phyloP scores from a whole-genome alignment of 37 sponge, comb jelly and placozoan species.

The Beroe forskalii region DNA sequence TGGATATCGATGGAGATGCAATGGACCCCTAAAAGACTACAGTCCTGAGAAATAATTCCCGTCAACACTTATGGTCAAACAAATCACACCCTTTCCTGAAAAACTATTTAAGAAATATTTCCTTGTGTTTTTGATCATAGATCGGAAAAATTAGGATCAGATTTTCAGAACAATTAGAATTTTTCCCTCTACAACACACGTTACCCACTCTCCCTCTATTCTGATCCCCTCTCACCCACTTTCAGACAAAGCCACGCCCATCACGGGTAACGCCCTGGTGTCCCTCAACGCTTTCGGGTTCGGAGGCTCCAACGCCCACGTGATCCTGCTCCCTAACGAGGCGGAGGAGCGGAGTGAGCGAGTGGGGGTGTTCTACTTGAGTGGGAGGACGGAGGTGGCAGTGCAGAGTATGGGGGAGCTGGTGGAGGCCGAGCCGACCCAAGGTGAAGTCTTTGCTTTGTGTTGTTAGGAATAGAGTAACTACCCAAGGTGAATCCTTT shows the following conservation, averaged over 20 bases:
- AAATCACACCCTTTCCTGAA: too few species aligned
- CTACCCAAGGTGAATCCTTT: too few species aligned
- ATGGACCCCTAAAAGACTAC: too few species aligned
- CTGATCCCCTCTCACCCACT: too few species aligned
- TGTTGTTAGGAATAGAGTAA: too few species aligned
- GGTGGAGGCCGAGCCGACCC: background rate
- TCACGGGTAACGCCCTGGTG: slow-evolving; percentile 49
- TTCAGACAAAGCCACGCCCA: slow-evolving; percentile 56
- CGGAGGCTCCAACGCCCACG: slow-evolving; percentile 68
- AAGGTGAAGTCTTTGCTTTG: background rate
- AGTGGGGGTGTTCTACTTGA: background rate
- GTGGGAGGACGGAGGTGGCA: slow-evolving; percentile 10
- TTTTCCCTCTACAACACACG: too few species aligned
- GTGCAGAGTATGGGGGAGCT: background rate
- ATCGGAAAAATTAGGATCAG: too few species aligned
- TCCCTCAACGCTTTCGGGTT: slow-evolving; percentile 67
- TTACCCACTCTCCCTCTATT: too few species aligned
- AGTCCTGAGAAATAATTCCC: too few species aligned
- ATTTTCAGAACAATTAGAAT: too few species aligned
- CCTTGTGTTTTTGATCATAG: slow-evolving; percentile 37
- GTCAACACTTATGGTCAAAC: too few species aligned
- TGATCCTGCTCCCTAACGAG: slow-evolving; percentile 61
- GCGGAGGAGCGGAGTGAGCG: background rate
- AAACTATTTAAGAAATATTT: slow-evolving; percentile 4
- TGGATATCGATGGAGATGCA: background rate